Conservation (phyloP, 2,113 vertebrate genomes). For the Micronycteris hirsuta region DNA sequence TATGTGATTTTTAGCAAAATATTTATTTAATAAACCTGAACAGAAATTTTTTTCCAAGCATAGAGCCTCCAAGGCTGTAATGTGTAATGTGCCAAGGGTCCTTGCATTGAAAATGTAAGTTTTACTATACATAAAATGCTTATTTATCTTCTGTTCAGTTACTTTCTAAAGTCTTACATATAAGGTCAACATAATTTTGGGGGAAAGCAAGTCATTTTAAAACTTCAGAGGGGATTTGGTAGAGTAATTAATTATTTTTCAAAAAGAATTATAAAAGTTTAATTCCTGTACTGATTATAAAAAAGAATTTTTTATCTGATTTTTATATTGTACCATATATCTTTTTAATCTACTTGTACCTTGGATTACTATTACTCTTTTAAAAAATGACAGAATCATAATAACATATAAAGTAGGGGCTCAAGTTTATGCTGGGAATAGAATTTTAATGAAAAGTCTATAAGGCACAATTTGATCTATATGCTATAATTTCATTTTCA, state of each 20-base stretch:
- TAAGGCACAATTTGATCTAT: background rate
- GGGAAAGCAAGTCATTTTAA: background rate
- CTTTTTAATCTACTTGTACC: background rate
- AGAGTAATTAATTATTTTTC: background rate
- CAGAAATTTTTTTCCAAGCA: constrained; percentile 27
- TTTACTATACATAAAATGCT: background rate
- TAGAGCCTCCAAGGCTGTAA: background rate
- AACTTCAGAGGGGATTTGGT: background rate
- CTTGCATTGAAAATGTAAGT: background rate
- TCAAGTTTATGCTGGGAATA: background rate
- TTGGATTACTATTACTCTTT: background rate
- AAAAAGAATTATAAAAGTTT: background rate
- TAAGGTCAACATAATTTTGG: background rate
- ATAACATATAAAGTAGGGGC: background rate
- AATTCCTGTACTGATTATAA: background rate
- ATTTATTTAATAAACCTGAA: constrained; percentile 28
- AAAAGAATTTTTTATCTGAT: background rate
- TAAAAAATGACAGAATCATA: background rate
- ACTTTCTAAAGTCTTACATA: background rate
- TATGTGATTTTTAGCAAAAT: constrained; percentile 31
- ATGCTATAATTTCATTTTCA: background rate
- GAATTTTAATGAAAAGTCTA: background rate
- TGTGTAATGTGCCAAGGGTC: background rate
- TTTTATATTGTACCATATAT: background rate
- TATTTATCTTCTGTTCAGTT: background rate